Base-by-base conservation (phyloP, 2,113 vertebrate genomes). In the Gobius niger region DNA sequence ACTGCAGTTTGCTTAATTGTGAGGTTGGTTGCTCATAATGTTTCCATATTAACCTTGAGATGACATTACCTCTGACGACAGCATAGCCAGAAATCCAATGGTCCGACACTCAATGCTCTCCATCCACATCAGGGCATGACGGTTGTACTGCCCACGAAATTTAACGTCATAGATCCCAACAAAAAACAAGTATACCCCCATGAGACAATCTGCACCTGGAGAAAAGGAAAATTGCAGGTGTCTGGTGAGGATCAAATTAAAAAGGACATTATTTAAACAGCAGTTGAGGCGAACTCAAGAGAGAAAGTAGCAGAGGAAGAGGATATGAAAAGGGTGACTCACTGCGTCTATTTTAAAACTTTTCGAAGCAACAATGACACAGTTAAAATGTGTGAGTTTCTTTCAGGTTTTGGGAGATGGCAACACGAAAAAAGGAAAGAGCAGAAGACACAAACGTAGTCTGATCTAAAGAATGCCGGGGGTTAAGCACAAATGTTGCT, bases 111-210 rank as follows among this genome's bases (percentile, higher is more conserved):
- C 91, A 0, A 90, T 44, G 12, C 93, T 95, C 71, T 94, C 94
- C 93, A 94, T 95, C 94, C 94, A 95, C 50, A 93, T 59, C 59
- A 94, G 76, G 0, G 95, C 93, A 0, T 95, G 91, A 11, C 94
- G 91, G 79, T 95, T 94, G 81, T 95, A 95, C 68, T 95, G 91
- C 0, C 94, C 93, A 0, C 90, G 87, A 54, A 94, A 96, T 73
- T 93, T 95, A 7, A 96, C 74, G 63, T 95, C 93, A 34, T 90
- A 95, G 65, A 93, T 81, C 0, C 94, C 94, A 14, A 93, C 72
- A n/a, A 94, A 94, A 73, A 96, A 94, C n/a, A 95, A 87, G 47
- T 95, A 96, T 18, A 96, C 81, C 0, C 94, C 95, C 95, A 94
- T 95, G 75, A 96, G 91, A 81, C 92, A 95, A 85, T 94, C 95